Evolutionary conservation across 2,888 invertebrate genomes (phyloP).

Genomic region (Cosmia trapezina): DNA sequence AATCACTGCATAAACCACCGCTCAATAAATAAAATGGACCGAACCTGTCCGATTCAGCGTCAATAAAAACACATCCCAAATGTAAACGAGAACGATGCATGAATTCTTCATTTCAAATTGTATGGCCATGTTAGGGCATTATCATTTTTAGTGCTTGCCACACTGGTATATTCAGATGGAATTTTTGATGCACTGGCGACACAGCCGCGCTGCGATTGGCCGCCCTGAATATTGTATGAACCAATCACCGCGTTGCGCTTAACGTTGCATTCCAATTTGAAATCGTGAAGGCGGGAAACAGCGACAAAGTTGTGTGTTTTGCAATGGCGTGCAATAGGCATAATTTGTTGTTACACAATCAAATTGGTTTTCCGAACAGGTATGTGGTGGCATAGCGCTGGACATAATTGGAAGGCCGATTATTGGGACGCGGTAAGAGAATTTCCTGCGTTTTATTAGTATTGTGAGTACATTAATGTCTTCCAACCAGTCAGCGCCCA

Average conservation of each 20-base stretch:
- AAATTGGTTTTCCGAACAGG: conserved; percentile 73
- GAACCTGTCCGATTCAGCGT: conserved; percentile 82
- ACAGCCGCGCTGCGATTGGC: conserved; percentile 88
- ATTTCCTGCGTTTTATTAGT: conserved; percentile 65
- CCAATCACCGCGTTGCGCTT: conserved; percentile 89
- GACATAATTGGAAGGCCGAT: conserved; percentile 66
- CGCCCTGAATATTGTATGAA: conserved; percentile 90
- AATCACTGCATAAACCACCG: conserved; percentile 70
- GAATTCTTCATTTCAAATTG: conserved; percentile 90
- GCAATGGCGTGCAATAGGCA: conserved; percentile 80
- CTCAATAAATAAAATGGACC: conserved; percentile 86
- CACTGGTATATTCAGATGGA: conserved; percentile 90
- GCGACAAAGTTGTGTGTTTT: conserved; percentile 83
- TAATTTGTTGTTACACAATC: conserved; percentile 84
- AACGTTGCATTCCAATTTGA: conserved; percentile 90
- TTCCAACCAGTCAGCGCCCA: conserved; percentile 23
- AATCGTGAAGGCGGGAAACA: conserved; percentile 88
- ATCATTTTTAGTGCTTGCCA: conserved; percentile 91
- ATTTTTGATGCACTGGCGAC: conserved; percentile 91
- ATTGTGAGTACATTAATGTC: conserved; percentile 55
- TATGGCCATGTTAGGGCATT: conserved; percentile 89
- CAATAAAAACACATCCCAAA: conserved; percentile 88
- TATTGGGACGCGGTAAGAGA: conserved; percentile 60
- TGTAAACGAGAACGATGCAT: conserved; percentile 86
- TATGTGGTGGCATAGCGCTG: conserved; percentile 67